These are phyloP conservation scores for Hemicordylus capensis DNA, from an alignment of 2,113 vertebrate genomes.

Conservation along the genomic window DNA sequence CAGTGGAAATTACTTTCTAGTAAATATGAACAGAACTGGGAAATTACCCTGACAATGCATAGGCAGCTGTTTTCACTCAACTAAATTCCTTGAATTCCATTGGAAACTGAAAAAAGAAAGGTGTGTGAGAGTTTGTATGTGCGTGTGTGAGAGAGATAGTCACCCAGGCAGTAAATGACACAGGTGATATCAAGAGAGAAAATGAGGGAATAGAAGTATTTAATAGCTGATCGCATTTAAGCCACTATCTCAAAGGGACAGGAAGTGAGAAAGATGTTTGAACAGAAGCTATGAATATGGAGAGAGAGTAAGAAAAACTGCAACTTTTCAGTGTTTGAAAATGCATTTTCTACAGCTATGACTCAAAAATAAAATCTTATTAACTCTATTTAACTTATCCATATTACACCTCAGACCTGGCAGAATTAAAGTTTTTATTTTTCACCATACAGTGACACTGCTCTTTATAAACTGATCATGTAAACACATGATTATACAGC, in stretches of 20 bases:
- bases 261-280: rapidly evolving
- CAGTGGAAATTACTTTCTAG: not conserved
- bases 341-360: not conserved
- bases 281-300: not conserved
- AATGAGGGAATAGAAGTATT: constrained; percentile 13
- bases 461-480: not conserved
- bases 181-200: constrained; percentile 29
- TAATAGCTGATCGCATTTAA: not conserved
- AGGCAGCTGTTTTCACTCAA: constrained; percentile 59
- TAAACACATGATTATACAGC: no score
- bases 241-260: not conserved
- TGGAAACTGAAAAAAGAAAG: not conserved
- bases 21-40: not conserved
- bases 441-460: not conserved
- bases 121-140: no score
- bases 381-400: no score
- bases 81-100: constrained; percentile 49
- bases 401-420: not conserved
- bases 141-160: not conserved
- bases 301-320: not conserved
- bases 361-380: not conserved
- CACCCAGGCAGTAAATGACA: constrained; percentile 26
- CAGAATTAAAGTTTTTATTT: not conserved
- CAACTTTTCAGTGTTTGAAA: not conserved
- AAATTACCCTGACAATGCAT: constrained; percentile 24